These are phyloP conservation scores for Sinocyclocheilus maitianheensis DNA, from an alignment of 2,113 vertebrate species.

Conservation along the genomic window DNA sequence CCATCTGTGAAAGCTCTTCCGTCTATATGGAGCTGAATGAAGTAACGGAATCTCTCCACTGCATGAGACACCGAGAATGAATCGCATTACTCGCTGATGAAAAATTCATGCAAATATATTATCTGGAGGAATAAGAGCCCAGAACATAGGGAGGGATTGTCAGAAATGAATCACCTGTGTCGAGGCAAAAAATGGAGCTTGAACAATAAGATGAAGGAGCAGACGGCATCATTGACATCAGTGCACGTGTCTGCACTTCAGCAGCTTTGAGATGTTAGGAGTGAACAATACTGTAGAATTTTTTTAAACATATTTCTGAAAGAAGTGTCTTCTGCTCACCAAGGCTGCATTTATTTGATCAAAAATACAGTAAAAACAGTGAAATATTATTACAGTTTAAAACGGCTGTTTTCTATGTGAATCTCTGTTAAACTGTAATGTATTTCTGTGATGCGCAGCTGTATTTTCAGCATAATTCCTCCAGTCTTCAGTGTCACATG, in stretches of 20 bases:
- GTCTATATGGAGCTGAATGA: constrained; percentile 70
- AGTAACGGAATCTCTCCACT: constrained; percentile 78
- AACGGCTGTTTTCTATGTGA: too few relatives aligned
- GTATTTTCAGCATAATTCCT: neutral
- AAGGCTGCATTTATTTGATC: too few relatives aligned
- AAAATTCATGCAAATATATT: constrained; percentile 83
- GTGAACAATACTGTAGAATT: too few relatives aligned
- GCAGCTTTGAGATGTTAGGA: too few relatives aligned
- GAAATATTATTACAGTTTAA: too few relatives aligned
- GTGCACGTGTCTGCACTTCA: neutral
- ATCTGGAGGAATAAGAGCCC: constrained; percentile 77
- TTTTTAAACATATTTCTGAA: too few relatives aligned
- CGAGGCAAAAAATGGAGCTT: constrained; percentile 43
- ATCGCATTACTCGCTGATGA: constrained; percentile 82
- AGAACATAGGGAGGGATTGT: constrained; percentile 72
- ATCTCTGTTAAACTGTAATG: too few relatives aligned
- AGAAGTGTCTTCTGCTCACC: too few relatives aligned
- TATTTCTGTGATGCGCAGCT: too few relatives aligned
- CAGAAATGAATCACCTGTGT: constrained; percentile 79
- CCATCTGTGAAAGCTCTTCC: constrained; percentile 64
- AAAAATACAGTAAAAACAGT: too few relatives aligned
- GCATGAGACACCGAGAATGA: constrained; percentile 74
- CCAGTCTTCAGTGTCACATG: constrained; percentile 5
- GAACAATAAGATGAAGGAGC: neutral
- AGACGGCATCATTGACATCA: neutral